Evolutionary conservation across 2,113 vertebrate genomes (phyloP), one percentile per base, ranked within the genome.

Genomic region (Noturus placidus): DNA sequence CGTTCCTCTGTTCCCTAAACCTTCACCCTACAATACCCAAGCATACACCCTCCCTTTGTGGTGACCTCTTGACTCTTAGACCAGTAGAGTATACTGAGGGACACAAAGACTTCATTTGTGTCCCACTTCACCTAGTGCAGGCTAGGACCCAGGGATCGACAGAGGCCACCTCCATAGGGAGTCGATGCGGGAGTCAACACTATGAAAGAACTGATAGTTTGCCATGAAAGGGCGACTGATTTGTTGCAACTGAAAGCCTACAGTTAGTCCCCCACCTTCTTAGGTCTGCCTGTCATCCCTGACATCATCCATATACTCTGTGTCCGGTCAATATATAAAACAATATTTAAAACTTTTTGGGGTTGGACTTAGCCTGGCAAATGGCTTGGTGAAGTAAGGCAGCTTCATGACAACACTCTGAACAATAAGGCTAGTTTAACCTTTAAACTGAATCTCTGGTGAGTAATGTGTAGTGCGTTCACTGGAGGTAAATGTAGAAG

Each of bases 71-170:
- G 93, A 93, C 93, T 93, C 91, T 88, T 78, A 80, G 87, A 92
- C 89, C 54, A 92, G 91, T 91, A 90, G 91, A 89, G 90, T 90
- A 92, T 91, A 92, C 91, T 90, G 88, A 90, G 86, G 87, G 83
- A 91, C 92, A 95, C 94, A 95, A 95, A 93, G 93, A 91, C 87
- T 87, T 82, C 89, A 35, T 92, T 94, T 95, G 94, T 95, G 91
- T 83, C 78, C 13, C 27, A 52, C 54, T 74, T 87, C 76, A 86
- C 85, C 90, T 89, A 82, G 80, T 38, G 82, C 80, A 20, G 79
- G 82, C 87, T 85, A 38, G 69, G 77, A 61, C 86, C 83, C 22
- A 50, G 83, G 85, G 90, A 90, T 91, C 88, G 81, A 87, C 89
- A 84, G 88, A 88, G 89, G 89, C 86, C 86, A 70, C 86, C 69